Base-by-base conservation (phyloP, 2,797 vertebrate genomes). In the Holocentrus rufus region DNA sequence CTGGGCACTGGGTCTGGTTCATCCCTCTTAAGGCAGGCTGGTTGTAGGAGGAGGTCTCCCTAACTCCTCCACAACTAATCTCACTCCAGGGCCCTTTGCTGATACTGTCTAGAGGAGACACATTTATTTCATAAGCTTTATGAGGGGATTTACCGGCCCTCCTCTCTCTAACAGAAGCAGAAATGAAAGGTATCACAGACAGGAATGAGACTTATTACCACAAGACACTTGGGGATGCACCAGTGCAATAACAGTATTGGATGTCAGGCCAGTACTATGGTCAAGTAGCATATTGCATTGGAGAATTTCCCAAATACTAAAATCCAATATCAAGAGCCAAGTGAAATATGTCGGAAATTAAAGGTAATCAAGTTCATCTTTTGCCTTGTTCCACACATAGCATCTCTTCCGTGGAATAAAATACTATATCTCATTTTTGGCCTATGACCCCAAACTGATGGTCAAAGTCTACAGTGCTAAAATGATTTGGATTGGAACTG, bases 51-150 rank as follows among this genome's bases (percentile, higher is more conserved):
- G 83, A 82, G 83, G 86, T 77, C 82, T 82, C 80, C 79, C 67
- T 63, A 55, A 90, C 88, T 94, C 88, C 88, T 88, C 84, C 83
- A 85, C 73, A 76, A 72, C 81, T 92, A 91, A 93, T 93, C 91
- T 91, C 73, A 60, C 77, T 76, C 75, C 81, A 74, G 79, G 84
- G 85, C 79, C 85, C 83, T 85, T 79, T 62, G 47, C 73, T 85
- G 84, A 87, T 83, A 86, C 69, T 72, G 82, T 80, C 76, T 56
- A 55, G 74, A 79, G 69, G 61, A 85, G 72, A 80, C 61, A 68
- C 82, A 77, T 85, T 84, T 83, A 80, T 80, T 81, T 77, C 39
- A 76, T 75, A 80, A 71, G 66, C 59, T 88, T 91, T 90, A 92
- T 81, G 78, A 63, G 65, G 65, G 79, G 85, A 89, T 89, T 88